Conservation (phyloP, 2,888 invertebrate genomes). For the Conistra vaccinii region DNA sequence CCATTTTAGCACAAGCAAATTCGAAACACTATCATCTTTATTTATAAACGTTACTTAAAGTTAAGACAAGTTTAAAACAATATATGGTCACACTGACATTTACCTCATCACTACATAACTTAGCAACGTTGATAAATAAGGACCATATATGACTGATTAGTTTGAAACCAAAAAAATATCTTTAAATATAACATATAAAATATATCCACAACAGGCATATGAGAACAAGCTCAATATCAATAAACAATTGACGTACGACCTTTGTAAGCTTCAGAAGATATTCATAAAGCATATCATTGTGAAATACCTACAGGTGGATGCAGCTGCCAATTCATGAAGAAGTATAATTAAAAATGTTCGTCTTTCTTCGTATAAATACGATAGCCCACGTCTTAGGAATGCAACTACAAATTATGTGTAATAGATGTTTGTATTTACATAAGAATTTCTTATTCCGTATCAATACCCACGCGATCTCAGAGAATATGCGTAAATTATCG, state of each 20-base stretch:
- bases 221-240: not conserved
- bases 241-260: not conserved
- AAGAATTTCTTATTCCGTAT: conserved; percentile 50
- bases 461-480: conserved; percentile 39
- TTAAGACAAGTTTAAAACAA: not conserved
- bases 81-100: not conserved
- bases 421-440: conserved; percentile 48
- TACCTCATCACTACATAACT: not conserved
- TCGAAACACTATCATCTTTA: not conserved
- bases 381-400: conserved; percentile 12
- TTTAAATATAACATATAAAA: not conserved
- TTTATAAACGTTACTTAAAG: not conserved
- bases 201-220: not conserved
- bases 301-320: conserved; percentile 4
- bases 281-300: not conserved
- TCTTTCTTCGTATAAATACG: conserved; percentile 11
- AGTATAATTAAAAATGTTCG: conserved; percentile 10
- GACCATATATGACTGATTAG: not conserved
- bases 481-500: conserved; percentile 33
- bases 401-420: conserved; percentile 12
- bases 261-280: not conserved
- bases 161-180: not conserved
- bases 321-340: conserved; percentile 21
- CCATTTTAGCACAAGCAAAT: not conserved
- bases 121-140: not conserved